A percentile compares a stretch with the other conserved stretches of the same genome.
These are phyloP conservation scores for Fukomys damarensis DNA, from an alignment of 2,113 vertebrate species.

Conservation along the genomic window DNA sequence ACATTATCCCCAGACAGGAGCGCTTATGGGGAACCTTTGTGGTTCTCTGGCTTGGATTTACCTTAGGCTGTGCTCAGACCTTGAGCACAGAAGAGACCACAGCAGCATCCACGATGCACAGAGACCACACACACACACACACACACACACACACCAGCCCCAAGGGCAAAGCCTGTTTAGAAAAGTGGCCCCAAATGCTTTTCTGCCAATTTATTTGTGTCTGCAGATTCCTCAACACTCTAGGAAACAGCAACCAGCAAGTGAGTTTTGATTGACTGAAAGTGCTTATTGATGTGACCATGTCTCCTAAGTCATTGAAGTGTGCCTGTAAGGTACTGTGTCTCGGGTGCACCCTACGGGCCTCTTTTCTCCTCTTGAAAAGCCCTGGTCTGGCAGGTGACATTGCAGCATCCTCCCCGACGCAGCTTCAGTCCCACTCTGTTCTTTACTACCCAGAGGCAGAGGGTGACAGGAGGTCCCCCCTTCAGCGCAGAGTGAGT, in stretches of 20 bases:
- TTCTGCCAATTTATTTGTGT: not conserved
- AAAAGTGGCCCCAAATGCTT: not conserved
- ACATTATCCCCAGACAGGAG: not conserved
- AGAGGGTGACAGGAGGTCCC: fast-evolving
- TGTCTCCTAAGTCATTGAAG: not conserved
- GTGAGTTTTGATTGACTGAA: not conserved
- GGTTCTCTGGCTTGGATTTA: not conserved
- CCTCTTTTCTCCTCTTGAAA: not conserved
- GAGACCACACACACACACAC: not conserved
- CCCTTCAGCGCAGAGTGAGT: fast-evolving
- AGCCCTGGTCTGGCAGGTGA: not conserved
- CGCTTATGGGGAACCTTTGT: fast-evolving
- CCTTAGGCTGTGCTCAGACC: not conserved
- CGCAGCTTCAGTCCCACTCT: no score
- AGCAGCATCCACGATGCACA: not conserved
- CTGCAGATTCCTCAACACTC: not conserved
- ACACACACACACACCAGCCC: not conserved
- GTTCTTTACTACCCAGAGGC: not conserved
- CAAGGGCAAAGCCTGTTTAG: not conserved
- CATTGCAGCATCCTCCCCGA: fast-evolving
- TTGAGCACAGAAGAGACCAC: not conserved
- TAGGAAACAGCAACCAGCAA: not conserved
- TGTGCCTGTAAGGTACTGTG: not conserved
- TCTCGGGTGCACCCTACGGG: not conserved
- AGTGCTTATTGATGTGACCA: not conserved